Percentiles rank a stretch among this genome's conserved stretches.
Evolutionary conservation across 1,140 invertebrate species (phyloP).

Genomic region (Mya arenaria): DNA sequence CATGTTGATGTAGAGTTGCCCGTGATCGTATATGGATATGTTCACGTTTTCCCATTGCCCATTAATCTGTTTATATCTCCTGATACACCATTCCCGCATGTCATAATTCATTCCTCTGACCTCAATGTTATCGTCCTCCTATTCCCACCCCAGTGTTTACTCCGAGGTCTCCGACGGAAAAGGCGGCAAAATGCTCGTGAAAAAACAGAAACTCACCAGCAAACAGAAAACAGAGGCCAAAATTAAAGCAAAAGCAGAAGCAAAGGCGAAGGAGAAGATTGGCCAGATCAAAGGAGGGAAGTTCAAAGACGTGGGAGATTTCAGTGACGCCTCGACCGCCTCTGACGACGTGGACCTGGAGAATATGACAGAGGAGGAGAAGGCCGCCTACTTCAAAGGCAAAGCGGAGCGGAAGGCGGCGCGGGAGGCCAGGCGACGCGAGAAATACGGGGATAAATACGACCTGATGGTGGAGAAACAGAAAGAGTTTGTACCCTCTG

Average conservation of each 20-base stretch:
- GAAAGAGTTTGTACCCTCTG: conserved; percentile 71
- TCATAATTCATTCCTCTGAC: too few relatives aligned
- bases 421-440: conserved; percentile 72
- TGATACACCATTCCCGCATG: too few relatives aligned
- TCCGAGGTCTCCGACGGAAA: conserved; percentile 75
- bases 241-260: conserved; percentile 58
- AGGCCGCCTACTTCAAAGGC: conserved; percentile 73
- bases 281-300: conserved; percentile 42
- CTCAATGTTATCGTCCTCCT: too few relatives aligned
- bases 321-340: conserved; percentile 76
- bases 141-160: conserved; percentile 64
- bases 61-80: too few relatives aligned
- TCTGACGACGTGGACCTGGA: conserved; percentile 77
- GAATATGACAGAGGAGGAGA: conserved; percentile 80
- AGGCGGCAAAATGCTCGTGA: conserved; percentile 73
- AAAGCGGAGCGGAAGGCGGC: conserved; percentile 72
- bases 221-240: conserved; percentile 59
- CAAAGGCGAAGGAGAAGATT: conserved; percentile 60
- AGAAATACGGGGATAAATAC: conserved; percentile 81
- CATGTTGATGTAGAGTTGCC: too few relatives aligned
- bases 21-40: too few relatives aligned
- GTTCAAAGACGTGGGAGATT: conserved; percentile 56
- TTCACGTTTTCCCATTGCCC: too few relatives aligned
- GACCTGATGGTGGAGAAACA: conserved; percentile 78
- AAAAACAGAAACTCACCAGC: conserved; percentile 71